Percentiles rank a stretch among this genome's conserved stretches.
Conservation (phyloP, 2,113 vertebrate species). For the Martes martes region DNA sequence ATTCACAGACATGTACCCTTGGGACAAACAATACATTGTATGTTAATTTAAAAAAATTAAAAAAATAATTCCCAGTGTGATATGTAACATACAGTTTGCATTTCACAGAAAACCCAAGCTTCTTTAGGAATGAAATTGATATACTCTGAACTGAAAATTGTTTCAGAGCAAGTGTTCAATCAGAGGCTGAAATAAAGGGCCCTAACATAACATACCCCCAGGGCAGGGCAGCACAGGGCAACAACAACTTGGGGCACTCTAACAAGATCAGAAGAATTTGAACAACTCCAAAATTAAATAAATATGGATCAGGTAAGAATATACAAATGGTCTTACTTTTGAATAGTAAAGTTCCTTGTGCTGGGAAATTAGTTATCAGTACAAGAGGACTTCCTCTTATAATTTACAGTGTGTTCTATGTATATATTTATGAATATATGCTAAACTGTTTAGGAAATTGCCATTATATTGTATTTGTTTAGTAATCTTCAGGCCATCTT, state of each 20-base stretch:
- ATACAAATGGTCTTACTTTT: neutral
- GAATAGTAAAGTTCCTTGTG: neutral
- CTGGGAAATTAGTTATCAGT: neutral
- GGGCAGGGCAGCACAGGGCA: neutral
- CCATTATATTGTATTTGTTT: neutral
- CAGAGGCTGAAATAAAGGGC: neutral
- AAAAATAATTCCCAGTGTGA: neutral
- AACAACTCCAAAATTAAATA: slow-evolving; percentile 41
- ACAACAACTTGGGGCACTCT: neutral
- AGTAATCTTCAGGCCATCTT: neutral
- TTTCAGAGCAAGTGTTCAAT: slow-evolving; percentile 40
- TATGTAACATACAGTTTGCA: neutral
- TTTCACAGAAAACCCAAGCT: slow-evolving; percentile 2
- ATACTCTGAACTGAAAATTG: slow-evolving; percentile 45
- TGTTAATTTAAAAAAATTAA: too few species aligned
- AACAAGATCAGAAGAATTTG: slow-evolving; percentile 14
- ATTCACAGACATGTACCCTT: too few species aligned
- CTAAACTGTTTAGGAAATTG: neutral
- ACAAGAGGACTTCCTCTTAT: neutral
- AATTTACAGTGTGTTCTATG: neutral
- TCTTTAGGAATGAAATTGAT: slow-evolving; percentile 49
- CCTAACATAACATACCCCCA: neutral
- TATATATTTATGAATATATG: neutral
- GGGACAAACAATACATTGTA: too few species aligned
- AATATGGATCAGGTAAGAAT: neutral